Evolutionary conservation across 2,797 vertebrate genomes (phyloP).

Genomic region (Ispidina picta): DNA sequence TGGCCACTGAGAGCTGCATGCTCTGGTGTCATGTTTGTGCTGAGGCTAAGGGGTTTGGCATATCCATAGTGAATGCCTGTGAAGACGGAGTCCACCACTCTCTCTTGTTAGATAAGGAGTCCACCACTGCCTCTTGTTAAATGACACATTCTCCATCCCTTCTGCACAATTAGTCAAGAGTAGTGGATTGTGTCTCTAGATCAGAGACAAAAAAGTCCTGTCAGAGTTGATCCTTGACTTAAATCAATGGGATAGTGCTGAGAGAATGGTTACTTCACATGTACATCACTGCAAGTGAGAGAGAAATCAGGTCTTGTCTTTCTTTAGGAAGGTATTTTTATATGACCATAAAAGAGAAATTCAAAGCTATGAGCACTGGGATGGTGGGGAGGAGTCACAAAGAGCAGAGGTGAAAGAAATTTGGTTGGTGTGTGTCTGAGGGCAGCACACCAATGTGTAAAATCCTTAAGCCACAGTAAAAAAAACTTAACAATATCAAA

Average conservation of each 20-base stretch:
- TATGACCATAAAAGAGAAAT: not conserved
- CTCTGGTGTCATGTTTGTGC: not conserved
- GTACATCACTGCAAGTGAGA: not conserved
- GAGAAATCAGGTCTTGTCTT: not conserved
- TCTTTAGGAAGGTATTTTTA: not conserved
- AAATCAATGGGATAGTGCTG: not conserved
- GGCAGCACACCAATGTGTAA: not conserved
- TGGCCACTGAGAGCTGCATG: not conserved
- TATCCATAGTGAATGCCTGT: not conserved
- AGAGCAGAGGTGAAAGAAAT: not conserved
- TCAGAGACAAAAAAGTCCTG: not conserved
- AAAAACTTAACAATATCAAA: not conserved
- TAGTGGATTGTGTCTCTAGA: not conserved
- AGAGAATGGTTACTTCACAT: not conserved
- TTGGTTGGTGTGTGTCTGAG: not conserved
- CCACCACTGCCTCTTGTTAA: not conserved
- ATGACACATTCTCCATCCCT: fast-evolving
- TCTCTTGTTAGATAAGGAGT: not conserved
- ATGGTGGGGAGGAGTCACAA: fast-evolving
- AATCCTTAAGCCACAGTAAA: not conserved
- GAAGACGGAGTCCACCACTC: not conserved
- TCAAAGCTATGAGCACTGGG: not conserved
- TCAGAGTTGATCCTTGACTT: not conserved
- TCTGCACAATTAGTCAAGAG: not conserved
- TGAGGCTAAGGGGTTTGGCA: not conserved